These are phyloP conservation scores for Anas platyrhynchos DNA, from an alignment of 2,113 vertebrate genomes.

Conservation along the genomic window DNA sequence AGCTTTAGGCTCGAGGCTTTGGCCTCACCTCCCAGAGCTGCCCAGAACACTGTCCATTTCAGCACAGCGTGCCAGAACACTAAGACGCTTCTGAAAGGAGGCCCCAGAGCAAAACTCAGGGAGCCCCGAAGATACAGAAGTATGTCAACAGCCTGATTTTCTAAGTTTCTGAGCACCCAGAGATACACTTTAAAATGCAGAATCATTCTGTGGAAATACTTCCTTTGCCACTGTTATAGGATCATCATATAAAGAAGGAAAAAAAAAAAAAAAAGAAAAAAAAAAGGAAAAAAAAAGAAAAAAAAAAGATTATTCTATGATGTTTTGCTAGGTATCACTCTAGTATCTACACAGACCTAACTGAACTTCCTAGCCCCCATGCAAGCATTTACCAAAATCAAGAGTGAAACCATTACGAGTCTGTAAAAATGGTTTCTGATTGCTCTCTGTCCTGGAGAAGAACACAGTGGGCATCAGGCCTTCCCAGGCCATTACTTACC, in stretches of 20 bases:
- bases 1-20: neutral
- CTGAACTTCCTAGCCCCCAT: neutral
- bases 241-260: neutral
- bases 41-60: neutral
- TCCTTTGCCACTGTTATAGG: neutral
- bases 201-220: neutral
- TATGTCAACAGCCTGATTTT: neutral
- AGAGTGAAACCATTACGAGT: neutral
- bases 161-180: neutral
- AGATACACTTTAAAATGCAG: neutral
- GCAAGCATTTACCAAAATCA: neutral
- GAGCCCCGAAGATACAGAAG: neutral
- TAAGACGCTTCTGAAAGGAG: neutral
- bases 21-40: neutral
- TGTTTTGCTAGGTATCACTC: neutral
- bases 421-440: neutral
- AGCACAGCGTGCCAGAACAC: neutral
- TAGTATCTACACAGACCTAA: neutral
- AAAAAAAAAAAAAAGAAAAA: neutral
- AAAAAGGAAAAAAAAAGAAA: neutral
- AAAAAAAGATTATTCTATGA: neutral
- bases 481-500: conserved; percentile 10
- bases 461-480: neutral
- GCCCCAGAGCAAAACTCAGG: neutral
- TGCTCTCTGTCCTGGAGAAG: neutral